A percentile compares a stretch with the other conserved stretches of the same genome.
phyloP scores from a whole-genome alignment of 2,113 vertebrate species.

The Podilymbus podiceps region DNA sequence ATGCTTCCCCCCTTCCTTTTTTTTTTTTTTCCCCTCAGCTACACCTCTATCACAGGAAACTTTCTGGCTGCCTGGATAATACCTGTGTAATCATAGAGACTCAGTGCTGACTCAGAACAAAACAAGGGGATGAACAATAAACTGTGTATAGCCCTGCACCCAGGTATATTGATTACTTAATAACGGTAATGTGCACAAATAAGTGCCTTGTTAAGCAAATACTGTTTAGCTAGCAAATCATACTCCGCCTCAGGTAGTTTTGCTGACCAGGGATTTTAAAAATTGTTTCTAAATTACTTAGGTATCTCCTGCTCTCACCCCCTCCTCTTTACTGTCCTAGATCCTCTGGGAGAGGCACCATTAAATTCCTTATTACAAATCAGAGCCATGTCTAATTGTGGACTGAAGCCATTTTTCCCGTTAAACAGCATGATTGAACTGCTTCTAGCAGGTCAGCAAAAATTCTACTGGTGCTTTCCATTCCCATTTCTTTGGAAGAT shows the following conservation, averaged over 20 bases:
- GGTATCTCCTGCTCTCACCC: neutral
- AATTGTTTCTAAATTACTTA: neutral
- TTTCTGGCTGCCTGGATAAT: neutral
- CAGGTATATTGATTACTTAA: constrained; percentile 21
- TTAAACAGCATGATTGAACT: neutral
- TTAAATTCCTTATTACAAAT: neutral
- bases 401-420: neutral
- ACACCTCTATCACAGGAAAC: neutral
- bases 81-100: neutral
- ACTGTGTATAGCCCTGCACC: neutral
- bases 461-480: neutral
- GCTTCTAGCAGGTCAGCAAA: neutral
- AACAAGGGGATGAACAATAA: neutral
- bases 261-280: neutral
- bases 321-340: neutral
- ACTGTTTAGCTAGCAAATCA: neutral
- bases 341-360: neutral
- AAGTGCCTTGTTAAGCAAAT: neutral
- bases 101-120: constrained; percentile 3
- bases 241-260: neutral
- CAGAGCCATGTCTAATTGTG: neutral
- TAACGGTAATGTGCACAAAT: neutral
- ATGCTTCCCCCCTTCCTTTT: neutral
- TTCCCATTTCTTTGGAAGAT: neutral
- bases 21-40: neutral